phyloP scores from a whole-genome alignment of 53 echinoderm and acorn worm species.

The Stichopus horrens region DNA sequence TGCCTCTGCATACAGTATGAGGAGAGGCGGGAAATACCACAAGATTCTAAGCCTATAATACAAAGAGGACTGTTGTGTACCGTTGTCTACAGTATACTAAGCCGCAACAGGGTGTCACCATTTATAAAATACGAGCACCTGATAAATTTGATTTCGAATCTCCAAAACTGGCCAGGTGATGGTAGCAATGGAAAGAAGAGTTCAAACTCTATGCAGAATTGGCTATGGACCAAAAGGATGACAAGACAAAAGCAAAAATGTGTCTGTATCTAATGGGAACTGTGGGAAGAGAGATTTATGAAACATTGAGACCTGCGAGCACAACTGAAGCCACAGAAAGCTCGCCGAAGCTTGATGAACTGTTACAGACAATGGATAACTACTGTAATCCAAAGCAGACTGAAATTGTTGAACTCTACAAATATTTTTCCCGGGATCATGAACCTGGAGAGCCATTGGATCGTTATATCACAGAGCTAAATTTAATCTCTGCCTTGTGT shows the following conservation, averaged over 20 bases:
- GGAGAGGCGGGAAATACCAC: no score
- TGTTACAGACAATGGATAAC: constrained; percentile 1
- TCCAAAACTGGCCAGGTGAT: neutral
- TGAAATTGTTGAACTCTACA: constrained; percentile 45
- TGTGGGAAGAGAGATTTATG: constrained; percentile 21
- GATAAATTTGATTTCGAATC: neutral
- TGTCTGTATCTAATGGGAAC: constrained; percentile 16
- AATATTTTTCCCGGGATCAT: constrained; percentile 50
- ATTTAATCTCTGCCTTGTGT: constrained; percentile 32
- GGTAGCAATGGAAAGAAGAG: constrained; percentile 24
- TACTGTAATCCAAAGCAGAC: constrained; percentile 50
- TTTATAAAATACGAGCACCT: neutral
- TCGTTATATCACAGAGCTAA: constrained; percentile 34
- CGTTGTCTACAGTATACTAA: no score
- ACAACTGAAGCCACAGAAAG: neutral
- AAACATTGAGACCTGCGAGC: neutral
- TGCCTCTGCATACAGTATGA: no score
- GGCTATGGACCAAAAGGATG: constrained; percentile 29
- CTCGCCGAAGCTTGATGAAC: neutral
- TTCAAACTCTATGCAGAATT: constrained; percentile 29
- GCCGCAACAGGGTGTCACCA: neutral
- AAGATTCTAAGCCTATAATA: no score
- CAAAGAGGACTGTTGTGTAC: no score
- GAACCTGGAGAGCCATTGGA: constrained; percentile 39
- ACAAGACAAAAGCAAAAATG: constrained; percentile 17